phyloP scores from a whole-genome alignment of 2,888 invertebrate species.

The Troides aeacus region DNA sequence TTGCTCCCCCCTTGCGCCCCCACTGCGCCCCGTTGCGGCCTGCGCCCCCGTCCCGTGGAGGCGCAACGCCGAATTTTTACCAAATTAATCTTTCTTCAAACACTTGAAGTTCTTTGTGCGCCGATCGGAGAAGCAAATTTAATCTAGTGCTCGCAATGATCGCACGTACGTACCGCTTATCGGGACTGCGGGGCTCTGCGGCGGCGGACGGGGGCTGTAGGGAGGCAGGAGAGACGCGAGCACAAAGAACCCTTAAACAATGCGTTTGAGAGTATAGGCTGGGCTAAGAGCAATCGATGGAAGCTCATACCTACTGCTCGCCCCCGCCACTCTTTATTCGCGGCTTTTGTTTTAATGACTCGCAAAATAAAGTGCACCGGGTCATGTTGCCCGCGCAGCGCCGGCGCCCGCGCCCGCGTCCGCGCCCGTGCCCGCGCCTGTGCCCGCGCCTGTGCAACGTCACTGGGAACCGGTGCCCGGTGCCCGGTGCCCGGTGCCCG shows the following conservation, averaged over 20 bases:
- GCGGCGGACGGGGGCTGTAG: background rate
- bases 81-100: slow-evolving; percentile 76
- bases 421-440: too few relatives aligned
- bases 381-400: too few relatives aligned
- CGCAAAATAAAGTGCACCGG: too few relatives aligned
- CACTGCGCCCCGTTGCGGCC: background rate
- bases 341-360: too few relatives aligned
- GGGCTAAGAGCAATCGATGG: slow-evolving; percentile 27
- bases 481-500: too few relatives aligned
- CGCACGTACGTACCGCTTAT: slow-evolving; percentile 35
- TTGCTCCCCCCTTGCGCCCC: too few relatives aligned
- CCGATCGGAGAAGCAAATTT: slow-evolving; percentile 57
- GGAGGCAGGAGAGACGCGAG: too few relatives aligned
- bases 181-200: slow-evolving; percentile 14
- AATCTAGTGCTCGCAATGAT: slow-evolving; percentile 51
- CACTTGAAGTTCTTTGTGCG: slow-evolving; percentile 64
- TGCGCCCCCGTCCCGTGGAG: background rate
- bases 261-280: slow-evolving; percentile 20
- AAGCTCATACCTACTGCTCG: background rate
- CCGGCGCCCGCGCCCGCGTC: too few relatives aligned
- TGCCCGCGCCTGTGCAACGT: too few relatives aligned
- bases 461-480: too few relatives aligned
- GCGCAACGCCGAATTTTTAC: slow-evolving; percentile 54
- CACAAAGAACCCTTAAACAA: too few relatives aligned
- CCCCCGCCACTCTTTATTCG: too few relatives aligned